Base-by-base conservation (phyloP, 2,888 invertebrate genomes). In the Tillus elongatus region DNA sequence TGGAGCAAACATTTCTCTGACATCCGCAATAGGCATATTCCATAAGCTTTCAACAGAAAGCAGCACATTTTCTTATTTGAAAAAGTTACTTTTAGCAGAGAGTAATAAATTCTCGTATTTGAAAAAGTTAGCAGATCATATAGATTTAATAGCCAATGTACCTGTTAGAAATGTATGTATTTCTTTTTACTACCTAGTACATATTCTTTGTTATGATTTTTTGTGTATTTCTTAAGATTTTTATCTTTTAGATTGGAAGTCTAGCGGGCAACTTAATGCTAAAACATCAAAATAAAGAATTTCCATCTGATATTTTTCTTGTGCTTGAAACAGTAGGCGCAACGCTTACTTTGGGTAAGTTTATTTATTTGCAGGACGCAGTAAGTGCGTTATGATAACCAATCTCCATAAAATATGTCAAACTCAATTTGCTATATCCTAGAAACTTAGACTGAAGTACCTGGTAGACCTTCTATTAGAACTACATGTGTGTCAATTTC, bases 281-380 rank as follows among this genome's bases (percentile, higher is more conserved):
- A 50, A 85, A 85, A 56, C 74, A 82, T 52, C 55, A 64, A 12
- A 70, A 82, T 49, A 67, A 64, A 2, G 78, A 79, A 24, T 85
- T 86, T 56, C 79, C 78, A 0, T 85, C 85, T 0, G 86, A 86
- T 56, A 53, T 85, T 6, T 82, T 77, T 51, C 51, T 81, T 2
- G 61, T 80, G 1, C 53, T 82, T 3, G 73, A 71, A 61, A 73
- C 76, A 1, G 72, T 73, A 10, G 71, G 72, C 30, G 76, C 76
- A 1, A 57, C 63, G 14, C 50, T 78, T 65, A 46, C 49, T 13
- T 49, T 57, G 44, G 48, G 56, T 56, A 46, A 41, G 29, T n/a
- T n/a, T n/a, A n/a, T n/a, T n/a, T n/a, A n/a, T n/a, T n/a, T n/a
- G n/a, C n/a, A n/a, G n/a, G n/a, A n/a, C n/a, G n/a, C n/a, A n/a